A percentile compares a stretch with the other conserved stretches of the same genome.
Conservation (phyloP, 2,797 vertebrate species). For the Lutjanus argentimaculatus region DNA sequence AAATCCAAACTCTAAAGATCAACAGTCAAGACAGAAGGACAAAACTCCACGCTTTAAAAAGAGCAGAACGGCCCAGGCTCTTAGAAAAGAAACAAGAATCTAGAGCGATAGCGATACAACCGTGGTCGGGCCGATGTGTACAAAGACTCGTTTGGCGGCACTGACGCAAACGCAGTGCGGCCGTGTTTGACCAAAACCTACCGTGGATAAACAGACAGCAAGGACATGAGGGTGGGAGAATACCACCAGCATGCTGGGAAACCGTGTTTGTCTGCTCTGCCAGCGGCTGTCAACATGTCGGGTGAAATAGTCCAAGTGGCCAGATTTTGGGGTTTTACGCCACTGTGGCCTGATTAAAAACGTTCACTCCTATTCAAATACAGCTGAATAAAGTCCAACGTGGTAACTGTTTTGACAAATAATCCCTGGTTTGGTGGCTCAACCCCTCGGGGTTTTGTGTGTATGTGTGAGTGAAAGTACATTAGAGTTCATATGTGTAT, state of each 20-base stretch:
- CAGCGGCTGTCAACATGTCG: conserved; percentile 1
- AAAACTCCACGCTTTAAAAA: conserved; percentile 50
- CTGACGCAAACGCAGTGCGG: conserved; percentile 49
- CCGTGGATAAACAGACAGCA: conserved; percentile 11
- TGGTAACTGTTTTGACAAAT: conserved; percentile 20
- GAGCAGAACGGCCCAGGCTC: conserved; percentile 34
- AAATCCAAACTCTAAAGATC: conserved; percentile 61
- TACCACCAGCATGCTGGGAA: conserved; percentile 54
- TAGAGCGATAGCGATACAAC: conserved; percentile 46
- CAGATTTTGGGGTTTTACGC: conserved; percentile 13
- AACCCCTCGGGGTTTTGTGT: conserved; percentile 38
- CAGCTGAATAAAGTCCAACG: conserved; percentile 44
- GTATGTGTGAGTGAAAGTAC: conserved; percentile 36
- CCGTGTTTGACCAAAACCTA: conserved; percentile 21
- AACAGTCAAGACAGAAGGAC: conserved; percentile 63
- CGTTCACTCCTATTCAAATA: conserved; percentile 50
- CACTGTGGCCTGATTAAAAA: conserved; percentile 37
- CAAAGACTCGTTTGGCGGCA: conserved; percentile 50
- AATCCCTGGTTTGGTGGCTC: conserved; percentile 72
- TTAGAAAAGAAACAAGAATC: conserved; percentile 48
- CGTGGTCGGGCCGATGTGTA: conserved; percentile 44
- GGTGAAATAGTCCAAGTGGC: conserved; percentile 35
- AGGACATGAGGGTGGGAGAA: conserved; percentile 15
- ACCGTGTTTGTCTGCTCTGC: conserved; percentile 28
- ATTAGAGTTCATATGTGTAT: conserved; percentile 49